Evolutionary conservation across 2,888 invertebrate species (phyloP), one percentile per base, ranked within the genome.

Genomic region (Brachyptera risi): DNA sequence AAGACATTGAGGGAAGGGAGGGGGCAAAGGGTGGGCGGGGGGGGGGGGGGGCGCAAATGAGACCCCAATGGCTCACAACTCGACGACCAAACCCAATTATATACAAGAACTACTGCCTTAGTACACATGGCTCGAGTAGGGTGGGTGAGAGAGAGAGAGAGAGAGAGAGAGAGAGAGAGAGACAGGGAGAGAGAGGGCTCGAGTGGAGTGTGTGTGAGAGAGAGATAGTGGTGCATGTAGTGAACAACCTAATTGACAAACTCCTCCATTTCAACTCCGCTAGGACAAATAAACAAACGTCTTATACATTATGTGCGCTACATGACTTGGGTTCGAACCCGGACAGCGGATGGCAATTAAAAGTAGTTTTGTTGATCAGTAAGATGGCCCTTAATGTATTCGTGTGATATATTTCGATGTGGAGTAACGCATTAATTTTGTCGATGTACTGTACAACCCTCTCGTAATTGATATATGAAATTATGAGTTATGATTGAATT

Each of bases 31-130:
- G 26, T n/a, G n/a, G n/a, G n/a, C n/a, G 47, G 15, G 42, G 17
- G 9, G 44, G 61, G 50, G 27, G 26, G 57, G 44, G 42, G 57
- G 60, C 60, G 64, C 61, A 64, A 64, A 64, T 64, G 64, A 64
- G 64, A 64, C 64, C 64, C 64, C 59, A 47, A 61, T 61, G 64
- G 57, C 63, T 57, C 63, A 59, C 63, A 63, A 63, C 61, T 63
- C 61, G 59, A 61, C 58, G 56, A 50, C 54, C 13, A 56, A 64
- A 64, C 64, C 61, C 64, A 64, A 64, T 64, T 64, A 64, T n/a
- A n/a, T 59, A 61, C 54, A 31, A 13, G 54, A 54, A 54, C 54
- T 31, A 23, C 37, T 35, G 23, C 24, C 42, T 19, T 42, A 21
- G 19, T 15, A 21, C 42, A 5, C 42, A 42, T 2, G 42, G 42